Conservation (phyloP, 2,113 vertebrate genomes). For the Azemiops feae region DNA sequence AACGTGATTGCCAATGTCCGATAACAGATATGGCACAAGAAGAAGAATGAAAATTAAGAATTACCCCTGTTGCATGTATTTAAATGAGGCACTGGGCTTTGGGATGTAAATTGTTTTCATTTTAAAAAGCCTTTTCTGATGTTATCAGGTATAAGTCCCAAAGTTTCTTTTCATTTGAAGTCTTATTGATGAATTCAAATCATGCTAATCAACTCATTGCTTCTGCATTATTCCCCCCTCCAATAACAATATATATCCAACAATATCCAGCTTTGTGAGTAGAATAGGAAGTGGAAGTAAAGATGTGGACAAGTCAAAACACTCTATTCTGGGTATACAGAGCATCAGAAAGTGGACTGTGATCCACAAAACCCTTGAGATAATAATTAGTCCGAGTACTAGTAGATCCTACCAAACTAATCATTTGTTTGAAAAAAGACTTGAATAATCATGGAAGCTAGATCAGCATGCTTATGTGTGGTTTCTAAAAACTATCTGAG, state of each 20-base stretch:
- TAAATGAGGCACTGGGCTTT: neutral
- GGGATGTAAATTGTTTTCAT: neutral
- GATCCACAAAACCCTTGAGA: neutral
- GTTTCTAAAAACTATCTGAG: neutral
- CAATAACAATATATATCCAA: neutral
- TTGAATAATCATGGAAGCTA: neutral
- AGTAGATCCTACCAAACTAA: neutral
- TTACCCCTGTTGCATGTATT: neutral
- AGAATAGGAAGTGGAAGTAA: neutral
- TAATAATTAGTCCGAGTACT: neutral
- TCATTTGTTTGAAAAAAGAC: neutral
- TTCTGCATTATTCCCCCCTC: neutral
- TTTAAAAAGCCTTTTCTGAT: neutral
- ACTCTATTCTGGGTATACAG: neutral
- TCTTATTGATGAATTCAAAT: neutral
- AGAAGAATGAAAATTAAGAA: neutral
- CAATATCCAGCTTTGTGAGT: neutral
- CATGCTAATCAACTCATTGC: neutral
- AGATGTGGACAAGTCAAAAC: neutral
- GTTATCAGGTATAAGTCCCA: neutral
- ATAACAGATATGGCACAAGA: too few relatives aligned
- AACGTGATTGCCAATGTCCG: too few relatives aligned
- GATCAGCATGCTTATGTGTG: neutral
- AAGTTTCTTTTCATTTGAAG: neutral
- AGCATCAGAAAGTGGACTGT: neutral